These are phyloP conservation scores for Ptilorrhoa leucosticta DNA, from an alignment of 2,113 vertebrate species.

Conservation along the genomic window DNA sequence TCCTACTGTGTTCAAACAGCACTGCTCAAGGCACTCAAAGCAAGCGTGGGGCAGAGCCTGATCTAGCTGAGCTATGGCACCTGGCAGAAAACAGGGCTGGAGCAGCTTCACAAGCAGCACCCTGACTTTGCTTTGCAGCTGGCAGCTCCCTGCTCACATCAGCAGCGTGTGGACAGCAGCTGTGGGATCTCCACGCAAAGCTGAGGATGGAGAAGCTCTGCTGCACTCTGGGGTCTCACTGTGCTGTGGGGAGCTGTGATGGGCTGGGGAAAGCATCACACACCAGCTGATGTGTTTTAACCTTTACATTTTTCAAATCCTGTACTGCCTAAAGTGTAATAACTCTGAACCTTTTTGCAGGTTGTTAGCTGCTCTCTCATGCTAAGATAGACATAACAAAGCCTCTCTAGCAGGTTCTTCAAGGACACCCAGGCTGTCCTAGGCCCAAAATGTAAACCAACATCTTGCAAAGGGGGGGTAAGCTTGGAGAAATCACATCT, in stretches of 20 bases:
- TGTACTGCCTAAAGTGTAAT: too few species aligned
- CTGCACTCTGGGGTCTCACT: not conserved
- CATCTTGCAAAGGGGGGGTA: too few species aligned
- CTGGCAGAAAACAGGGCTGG: not conserved
- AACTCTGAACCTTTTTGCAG: too few species aligned
- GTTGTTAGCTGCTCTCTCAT: too few species aligned
- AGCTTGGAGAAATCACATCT: too few species aligned
- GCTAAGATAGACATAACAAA: too few species aligned
- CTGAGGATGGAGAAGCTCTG: not conserved
- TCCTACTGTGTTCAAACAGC: not conserved
- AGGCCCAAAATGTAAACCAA: too few species aligned
- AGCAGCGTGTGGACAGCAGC: fast-evolving
- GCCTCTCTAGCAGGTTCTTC: too few species aligned
- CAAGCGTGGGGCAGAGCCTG: not conserved
- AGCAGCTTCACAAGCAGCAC: not conserved
- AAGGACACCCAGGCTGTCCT: too few species aligned
- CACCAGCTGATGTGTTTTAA: too few species aligned
- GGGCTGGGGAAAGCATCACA: not conserved
- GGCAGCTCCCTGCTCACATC: not conserved
- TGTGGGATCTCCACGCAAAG: not conserved
- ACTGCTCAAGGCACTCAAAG: fast-evolving
- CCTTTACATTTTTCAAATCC: too few species aligned
- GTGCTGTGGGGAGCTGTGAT: not conserved
- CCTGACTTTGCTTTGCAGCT: not conserved
- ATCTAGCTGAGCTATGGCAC: not conserved